A percentile compares a stretch with the other conserved stretches of the same genome.
Conservation (phyloP, 92 coral and sea anemone genomes). For the Parazoanthus darwini region DNA sequence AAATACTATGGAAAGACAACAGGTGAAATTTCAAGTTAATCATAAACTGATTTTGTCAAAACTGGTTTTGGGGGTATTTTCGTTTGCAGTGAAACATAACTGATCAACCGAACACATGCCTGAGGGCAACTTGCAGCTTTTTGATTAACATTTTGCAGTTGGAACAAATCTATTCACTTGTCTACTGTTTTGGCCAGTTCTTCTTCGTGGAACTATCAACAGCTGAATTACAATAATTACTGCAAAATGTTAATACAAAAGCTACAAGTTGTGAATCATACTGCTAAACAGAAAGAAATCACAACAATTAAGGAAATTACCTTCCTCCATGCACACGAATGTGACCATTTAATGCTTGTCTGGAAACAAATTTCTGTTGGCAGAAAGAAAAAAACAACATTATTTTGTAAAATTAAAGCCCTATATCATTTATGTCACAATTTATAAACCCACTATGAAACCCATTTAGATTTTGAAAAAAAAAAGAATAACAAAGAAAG, state of each 20-base stretch:
- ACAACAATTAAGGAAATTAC: conserved; percentile 39
- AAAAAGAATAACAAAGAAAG: background rate
- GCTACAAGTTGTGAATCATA: too few relatives aligned
- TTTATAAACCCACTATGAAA: too few relatives aligned
- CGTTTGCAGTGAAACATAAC: too few relatives aligned
- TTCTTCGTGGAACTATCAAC: background rate
- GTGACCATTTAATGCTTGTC: conserved; percentile 99
- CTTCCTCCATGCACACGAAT: conserved; percentile 99
- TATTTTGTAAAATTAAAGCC: background rate
- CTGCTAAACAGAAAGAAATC: background rate
- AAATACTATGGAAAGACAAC: too few relatives aligned
- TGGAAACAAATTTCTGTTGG: conserved; percentile 92
- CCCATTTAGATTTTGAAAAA: background rate
- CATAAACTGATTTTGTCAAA: too few relatives aligned
- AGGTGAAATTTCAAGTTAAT: too few relatives aligned
- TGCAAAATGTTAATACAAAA: too few relatives aligned
- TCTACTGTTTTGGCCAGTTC: background rate
- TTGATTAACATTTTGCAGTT: too few relatives aligned
- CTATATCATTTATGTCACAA: background rate
- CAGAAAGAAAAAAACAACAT: background rate
- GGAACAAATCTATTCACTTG: background rate
- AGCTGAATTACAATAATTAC: background rate
- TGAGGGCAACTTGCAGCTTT: too few relatives aligned
- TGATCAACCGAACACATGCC: too few relatives aligned
- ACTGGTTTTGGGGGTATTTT: too few relatives aligned